Conservation (phyloP, 2,888 invertebrate genomes). For the Limnephilus auricula region DNA sequence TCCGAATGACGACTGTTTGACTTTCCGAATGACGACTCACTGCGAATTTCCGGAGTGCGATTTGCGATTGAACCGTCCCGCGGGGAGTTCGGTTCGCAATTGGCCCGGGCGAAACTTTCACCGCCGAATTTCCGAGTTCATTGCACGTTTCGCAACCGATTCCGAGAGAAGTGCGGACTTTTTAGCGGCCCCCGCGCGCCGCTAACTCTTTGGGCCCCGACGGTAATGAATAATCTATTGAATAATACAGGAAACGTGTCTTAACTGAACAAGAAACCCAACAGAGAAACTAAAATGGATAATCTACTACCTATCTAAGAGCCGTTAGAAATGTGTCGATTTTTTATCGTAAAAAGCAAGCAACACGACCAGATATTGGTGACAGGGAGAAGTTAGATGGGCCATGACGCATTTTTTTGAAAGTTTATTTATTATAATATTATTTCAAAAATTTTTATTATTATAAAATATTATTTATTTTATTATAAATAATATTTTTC, state of each 20-base stretch:
- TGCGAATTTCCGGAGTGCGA: background rate
- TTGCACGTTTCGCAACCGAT: conserved; percentile 47
- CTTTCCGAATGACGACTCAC: background rate
- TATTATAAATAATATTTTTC: too few relatives aligned
- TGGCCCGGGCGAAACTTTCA: conserved; percentile 50
- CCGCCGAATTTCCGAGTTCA: conserved; percentile 54
- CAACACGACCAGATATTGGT: too few relatives aligned
- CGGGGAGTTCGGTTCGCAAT: conserved; percentile 38
- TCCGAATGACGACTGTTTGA: background rate
- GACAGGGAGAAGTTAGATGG: too few relatives aligned
- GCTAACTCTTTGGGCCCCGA: conserved; percentile 12
- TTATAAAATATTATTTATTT: too few relatives aligned
- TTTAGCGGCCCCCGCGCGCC: conserved; percentile 8
- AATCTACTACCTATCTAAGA: too few relatives aligned
- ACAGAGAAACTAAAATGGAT: background rate
- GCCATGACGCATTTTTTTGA: too few relatives aligned
- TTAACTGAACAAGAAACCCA: background rate
- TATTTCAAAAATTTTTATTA: too few relatives aligned
- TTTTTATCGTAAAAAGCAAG: too few relatives aligned
- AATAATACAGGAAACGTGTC: background rate
- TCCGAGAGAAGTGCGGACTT: conserved; percentile 17
- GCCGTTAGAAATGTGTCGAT: too few relatives aligned
- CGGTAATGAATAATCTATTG: background rate
- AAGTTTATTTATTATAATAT: too few relatives aligned
- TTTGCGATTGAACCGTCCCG: conserved; percentile 22